Evolutionary conservation across 2,113 vertebrate species (phyloP).

Genomic region (Oceanites oceanicus): DNA sequence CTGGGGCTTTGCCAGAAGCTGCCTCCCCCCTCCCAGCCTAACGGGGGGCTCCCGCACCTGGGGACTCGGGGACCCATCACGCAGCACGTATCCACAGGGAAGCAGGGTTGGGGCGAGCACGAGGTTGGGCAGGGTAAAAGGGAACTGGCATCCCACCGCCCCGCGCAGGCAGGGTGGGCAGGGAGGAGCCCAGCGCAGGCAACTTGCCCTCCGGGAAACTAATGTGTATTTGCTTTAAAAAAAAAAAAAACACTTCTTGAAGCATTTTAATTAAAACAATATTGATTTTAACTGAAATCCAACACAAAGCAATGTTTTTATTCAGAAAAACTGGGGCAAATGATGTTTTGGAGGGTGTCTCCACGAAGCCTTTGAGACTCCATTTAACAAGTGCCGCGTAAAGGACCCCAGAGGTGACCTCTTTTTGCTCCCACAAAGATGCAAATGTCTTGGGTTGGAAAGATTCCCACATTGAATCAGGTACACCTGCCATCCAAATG

Average conservation of each 20-base stretch:
- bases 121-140: background rate
- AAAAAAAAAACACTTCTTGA: background rate
- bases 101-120: accelerated
- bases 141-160: background rate
- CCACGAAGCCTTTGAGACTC: background rate
- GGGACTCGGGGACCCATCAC: background rate
- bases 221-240: background rate
- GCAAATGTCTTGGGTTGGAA: background rate
- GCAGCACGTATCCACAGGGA: background rate
- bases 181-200: accelerated
- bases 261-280: conserved; percentile 40
- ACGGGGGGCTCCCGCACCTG: background rate
- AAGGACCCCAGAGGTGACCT: background rate
- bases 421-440: background rate
- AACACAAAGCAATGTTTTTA: background rate
- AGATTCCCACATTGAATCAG: background rate
- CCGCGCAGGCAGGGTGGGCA: background rate
- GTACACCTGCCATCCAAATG: background rate
- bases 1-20: background rate
- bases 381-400: background rate
- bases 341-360: background rate
- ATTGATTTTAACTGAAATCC: background rate
- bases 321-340: background rate
- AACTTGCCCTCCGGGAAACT: background rate
- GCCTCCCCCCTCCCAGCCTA: accelerated